Evolutionary conservation across 2,113 vertebrate genomes (phyloP), one percentile per base, ranked within the genome.

Genomic region (Dendrocopos noguchii): DNA sequence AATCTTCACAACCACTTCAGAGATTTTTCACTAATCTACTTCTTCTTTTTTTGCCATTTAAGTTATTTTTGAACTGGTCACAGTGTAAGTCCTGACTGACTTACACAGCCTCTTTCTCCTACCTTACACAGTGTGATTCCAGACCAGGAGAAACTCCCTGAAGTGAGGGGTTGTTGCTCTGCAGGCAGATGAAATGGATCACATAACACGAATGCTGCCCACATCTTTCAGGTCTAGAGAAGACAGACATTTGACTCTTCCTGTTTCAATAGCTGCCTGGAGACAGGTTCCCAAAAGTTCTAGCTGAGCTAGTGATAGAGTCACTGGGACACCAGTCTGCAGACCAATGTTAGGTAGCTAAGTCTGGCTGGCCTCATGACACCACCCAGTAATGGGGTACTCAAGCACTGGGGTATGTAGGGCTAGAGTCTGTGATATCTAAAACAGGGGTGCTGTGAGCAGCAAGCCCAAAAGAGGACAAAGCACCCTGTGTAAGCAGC

Each of bases 301-400:
- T 19, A 56, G 60, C 15, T 56, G 76, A 60, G 19, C 12, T 9
- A 9, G 11, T 33, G 61, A 24, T 11, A 46, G 10, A 56, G 27
- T 18, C 56, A 21, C 29, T 0, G 0, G n/a, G 27, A 63, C 7
- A 6, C 4, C 2, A 14, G 16, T 15, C 11, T 31, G 33, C 31
- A 64, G 8, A 9, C 18, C 17, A 21, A 4, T 33, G 6, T 25
- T 39, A 52, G 8, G 3, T 53, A 78, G 12, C 24, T 60, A 15
- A 59, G 12, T 21, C 52, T 2, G 42, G 56, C 21, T 28, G 52
- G 34, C 7, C 7, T 20, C 6, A 4, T 7, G 27, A 28, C 27
- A 47, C 4, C 16, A 60, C 25, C 47, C 60, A 78, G 28, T 0
- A 1, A 25, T 1, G 17, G 16, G 3, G 5, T 20, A 12, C 27